Percentiles rank a stretch among this genome's conserved stretches.
These are phyloP conservation scores for Carassius carassius DNA, from an alignment of 2,113 vertebrate species.

Conservation along the genomic window DNA sequence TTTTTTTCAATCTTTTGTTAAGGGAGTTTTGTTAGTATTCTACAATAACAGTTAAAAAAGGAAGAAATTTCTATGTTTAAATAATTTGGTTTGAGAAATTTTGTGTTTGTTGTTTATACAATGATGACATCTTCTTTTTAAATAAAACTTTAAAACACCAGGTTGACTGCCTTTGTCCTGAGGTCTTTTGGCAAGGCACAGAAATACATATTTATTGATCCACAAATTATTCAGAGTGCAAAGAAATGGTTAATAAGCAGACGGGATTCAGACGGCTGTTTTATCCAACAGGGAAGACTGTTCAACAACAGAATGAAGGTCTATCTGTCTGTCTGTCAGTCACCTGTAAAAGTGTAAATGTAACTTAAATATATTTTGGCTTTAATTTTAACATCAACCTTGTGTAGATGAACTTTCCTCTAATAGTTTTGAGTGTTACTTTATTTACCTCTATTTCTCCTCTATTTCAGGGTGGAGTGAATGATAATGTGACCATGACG, in stretches of 20 bases:
- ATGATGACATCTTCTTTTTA: neutral
- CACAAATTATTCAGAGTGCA: constrained; percentile 52
- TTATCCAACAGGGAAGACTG: constrained; percentile 73
- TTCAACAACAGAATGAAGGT: constrained; percentile 82
- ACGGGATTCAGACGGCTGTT: constrained; percentile 77
- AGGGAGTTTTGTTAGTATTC: neutral
- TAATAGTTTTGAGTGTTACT: neutral
- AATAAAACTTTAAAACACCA: constrained; percentile 49
- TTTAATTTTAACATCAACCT: no score
- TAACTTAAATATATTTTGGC: no score
- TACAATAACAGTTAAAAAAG: neutral
- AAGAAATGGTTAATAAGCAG: constrained; percentile 70
- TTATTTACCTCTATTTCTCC: neutral
- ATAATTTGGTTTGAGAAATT: neutral
- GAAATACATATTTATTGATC: constrained; percentile 71
- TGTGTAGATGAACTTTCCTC: neutral
- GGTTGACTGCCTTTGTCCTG: constrained; percentile 83
- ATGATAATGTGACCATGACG: constrained; percentile 77
- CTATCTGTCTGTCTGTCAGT: neutral
- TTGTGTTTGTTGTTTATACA: neutral
- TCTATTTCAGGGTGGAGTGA: constrained; percentile 77
- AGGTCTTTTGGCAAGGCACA: constrained; percentile 73
- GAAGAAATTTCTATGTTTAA: neutral
- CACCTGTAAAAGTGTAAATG: no score
- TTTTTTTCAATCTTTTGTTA: neutral